Base-by-base conservation (phyloP, 2,797 vertebrate genomes). In the Heterohyrax brucei region DNA sequence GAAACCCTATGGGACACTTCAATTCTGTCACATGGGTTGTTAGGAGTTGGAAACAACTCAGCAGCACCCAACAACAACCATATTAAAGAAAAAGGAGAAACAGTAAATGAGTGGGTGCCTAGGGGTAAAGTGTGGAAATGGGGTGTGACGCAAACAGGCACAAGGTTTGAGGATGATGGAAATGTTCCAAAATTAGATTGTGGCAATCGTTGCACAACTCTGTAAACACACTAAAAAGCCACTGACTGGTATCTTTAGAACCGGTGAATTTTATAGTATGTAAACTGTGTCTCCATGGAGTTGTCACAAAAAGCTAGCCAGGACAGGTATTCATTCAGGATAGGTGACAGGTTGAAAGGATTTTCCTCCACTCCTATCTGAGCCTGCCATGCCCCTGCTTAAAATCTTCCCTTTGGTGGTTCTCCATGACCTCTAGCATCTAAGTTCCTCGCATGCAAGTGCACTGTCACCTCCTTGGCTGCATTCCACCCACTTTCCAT, bases 11-110 rank as follows among this genome's bases (percentile, higher is more conserved):
- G 70, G 68, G 7, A 21, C 33, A 21, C 7, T 39, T 39, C 14
- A 21, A 39, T 19, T 72, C 33, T 73, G 33, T 73, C 70, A 39
- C 19, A 39, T 21, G 21, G 8, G 16, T 7, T 39, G 4, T 10
- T 39, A 30, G 8, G 19, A 73, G 70, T 22, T 22, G 21, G 70
- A 39, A 21, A 39, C 33, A 9, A 73, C 19, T 7, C 1, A 19
- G 22, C 10, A 19, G 70, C 33, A 73, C 18, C n/a, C 24, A 72
- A 39, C 33, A 73, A 44, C 19, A 64, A 81, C 46, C 8, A 56
- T 13, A 44, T 84, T 94, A 62, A 83, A 91, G 79, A 89, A 64
- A 95, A 95, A 68, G 66, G 56, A 96, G 93, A 92, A 94, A 88
- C 83, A 10, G 83, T 93, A 33, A 77, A 87, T 94, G 59, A 83